Percentiles rank a stretch among this genome's conserved stretches.
Evolutionary conservation across 2,888 invertebrate species (phyloP).

Genomic region (Tuberolachnus salignus): DNA sequence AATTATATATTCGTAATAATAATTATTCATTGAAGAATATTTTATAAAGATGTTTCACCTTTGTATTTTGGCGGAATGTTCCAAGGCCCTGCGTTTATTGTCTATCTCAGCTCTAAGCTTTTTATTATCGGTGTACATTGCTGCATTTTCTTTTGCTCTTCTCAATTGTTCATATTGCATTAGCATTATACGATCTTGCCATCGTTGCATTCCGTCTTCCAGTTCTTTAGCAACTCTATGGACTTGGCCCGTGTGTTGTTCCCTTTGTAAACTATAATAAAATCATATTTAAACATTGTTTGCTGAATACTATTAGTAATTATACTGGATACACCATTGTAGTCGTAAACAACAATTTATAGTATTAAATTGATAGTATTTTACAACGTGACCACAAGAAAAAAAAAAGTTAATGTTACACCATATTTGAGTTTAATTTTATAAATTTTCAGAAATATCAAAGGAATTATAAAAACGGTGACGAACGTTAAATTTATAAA

Average conservation of each 20-base stretch:
- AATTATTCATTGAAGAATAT: neutral
- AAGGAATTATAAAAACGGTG: too few relatives aligned
- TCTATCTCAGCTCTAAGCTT: slow-evolving; percentile 60
- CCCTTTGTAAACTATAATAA: slow-evolving; percentile 60
- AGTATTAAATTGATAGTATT: too few relatives aligned
- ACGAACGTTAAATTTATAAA: too few relatives aligned
- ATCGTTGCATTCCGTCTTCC: slow-evolving; percentile 62
- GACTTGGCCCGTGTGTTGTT: slow-evolving; percentile 61
- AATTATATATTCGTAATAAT: neutral
- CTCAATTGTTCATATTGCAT: slow-evolving; percentile 62
- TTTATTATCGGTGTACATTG: slow-evolving; percentile 60
- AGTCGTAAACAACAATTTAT: too few relatives aligned
- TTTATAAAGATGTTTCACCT: slow-evolving; percentile 59
- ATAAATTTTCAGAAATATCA: too few relatives aligned
- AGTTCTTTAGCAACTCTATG: slow-evolving; percentile 62
- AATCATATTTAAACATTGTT: neutral
- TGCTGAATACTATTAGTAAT: too few relatives aligned
- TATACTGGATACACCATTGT: too few relatives aligned
- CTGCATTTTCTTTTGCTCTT: slow-evolving; percentile 62
- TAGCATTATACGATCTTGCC: slow-evolving; percentile 62
- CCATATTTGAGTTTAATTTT: too few relatives aligned
- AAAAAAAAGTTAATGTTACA: too few relatives aligned
- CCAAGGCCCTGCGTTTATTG: slow-evolving; percentile 60
- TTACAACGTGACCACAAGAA: too few relatives aligned
- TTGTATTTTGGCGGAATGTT: slow-evolving; percentile 60